Percentiles rank a stretch among this genome's conserved stretches.
These are phyloP conservation scores for Drosophila bunnanda DNA, from an alignment of 2,888 invertebrate genomes.

Conservation along the genomic window DNA sequence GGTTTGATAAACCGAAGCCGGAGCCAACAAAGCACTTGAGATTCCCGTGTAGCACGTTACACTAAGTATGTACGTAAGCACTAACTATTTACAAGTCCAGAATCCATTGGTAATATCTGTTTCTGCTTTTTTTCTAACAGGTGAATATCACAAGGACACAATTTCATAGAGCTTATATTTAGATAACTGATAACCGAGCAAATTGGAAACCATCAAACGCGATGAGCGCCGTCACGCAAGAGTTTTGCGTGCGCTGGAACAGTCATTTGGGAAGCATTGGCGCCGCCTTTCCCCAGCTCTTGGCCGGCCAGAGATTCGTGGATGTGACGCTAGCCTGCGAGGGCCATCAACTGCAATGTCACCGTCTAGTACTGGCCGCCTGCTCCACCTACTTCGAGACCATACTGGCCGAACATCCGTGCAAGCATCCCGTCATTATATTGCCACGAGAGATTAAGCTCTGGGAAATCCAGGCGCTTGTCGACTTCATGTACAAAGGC, in stretches of 20 bases:
- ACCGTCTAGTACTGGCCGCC: constrained; percentile 93
- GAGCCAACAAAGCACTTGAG: not conserved
- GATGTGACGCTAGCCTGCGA: constrained; percentile 96
- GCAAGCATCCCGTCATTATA: constrained; percentile 92
- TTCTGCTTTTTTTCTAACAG: not conserved
- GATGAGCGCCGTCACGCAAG: constrained; percentile 75
- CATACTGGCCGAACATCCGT: constrained; percentile 92
- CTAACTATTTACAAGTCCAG: not conserved
- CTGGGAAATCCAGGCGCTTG: constrained; percentile 93
- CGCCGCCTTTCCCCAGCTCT: constrained; percentile 84
- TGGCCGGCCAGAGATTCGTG: constrained; percentile 87
- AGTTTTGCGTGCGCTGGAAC: constrained; percentile 85
- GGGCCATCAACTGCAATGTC: constrained; percentile 92
- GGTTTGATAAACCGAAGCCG: not conserved
- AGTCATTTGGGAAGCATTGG: constrained; percentile 85
- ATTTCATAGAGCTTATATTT: not conserved
- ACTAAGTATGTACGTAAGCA: constrained; percentile 2
- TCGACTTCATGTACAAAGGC: constrained; percentile 96
- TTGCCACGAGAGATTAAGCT: constrained; percentile 93
- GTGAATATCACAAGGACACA: constrained; percentile 1
- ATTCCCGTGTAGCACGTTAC: not conserved
- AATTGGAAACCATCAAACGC: constrained; percentile 1
- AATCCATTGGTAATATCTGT: not conserved
- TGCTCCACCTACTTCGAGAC: constrained; percentile 94
- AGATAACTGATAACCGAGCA: constrained; percentile 5